phyloP scores from a whole-genome alignment of 1,140 invertebrate species.

The Sweltsa coloradensis region DNA sequence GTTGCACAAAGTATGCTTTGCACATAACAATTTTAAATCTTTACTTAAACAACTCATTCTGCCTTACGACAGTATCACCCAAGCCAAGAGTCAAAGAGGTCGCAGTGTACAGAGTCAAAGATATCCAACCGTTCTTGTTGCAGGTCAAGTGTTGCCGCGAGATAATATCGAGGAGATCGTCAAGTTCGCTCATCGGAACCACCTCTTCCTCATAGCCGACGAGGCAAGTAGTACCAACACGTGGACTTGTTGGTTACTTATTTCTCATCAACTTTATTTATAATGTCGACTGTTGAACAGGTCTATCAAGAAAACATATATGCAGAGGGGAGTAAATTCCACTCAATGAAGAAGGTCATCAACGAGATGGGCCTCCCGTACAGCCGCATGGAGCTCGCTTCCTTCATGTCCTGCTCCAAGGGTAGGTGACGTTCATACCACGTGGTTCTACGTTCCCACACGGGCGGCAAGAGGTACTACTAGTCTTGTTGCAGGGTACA shows the following conservation, averaged over 20 bases:
- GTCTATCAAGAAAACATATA: conserved; percentile 93
- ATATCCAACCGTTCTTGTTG: too few species aligned
- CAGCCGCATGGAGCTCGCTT: conserved; percentile 49
- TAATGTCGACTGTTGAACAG: conserved; percentile 30
- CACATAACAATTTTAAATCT: too few species aligned
- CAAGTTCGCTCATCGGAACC: conserved; percentile 80
- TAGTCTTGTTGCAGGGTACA: conserved; percentile 40
- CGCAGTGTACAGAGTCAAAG: too few species aligned
- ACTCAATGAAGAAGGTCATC: conserved; percentile 81
- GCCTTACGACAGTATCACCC: too few species aligned
- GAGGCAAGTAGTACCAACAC: too few species aligned
- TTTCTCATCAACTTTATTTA: too few species aligned
- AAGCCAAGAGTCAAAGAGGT: too few species aligned
- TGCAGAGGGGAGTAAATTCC: conserved; percentile 71
- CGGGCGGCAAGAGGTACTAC: too few species aligned
- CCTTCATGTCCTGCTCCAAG: conserved; percentile 64
- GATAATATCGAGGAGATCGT: conserved; percentile 89
- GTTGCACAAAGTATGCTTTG: too few species aligned
- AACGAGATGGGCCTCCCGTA: conserved; percentile 51
- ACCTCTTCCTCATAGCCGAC: conserved; percentile 85
- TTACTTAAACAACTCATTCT: too few species aligned
- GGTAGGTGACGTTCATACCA: conserved; percentile 29
- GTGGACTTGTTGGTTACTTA: too few species aligned
- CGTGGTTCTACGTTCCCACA: too few species aligned
- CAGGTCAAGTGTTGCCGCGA: conserved; percentile 67